These are phyloP conservation scores for Eudyptes chrysolophus DNA, from an alignment of 2,113 vertebrate genomes.

Conservation along the genomic window DNA sequence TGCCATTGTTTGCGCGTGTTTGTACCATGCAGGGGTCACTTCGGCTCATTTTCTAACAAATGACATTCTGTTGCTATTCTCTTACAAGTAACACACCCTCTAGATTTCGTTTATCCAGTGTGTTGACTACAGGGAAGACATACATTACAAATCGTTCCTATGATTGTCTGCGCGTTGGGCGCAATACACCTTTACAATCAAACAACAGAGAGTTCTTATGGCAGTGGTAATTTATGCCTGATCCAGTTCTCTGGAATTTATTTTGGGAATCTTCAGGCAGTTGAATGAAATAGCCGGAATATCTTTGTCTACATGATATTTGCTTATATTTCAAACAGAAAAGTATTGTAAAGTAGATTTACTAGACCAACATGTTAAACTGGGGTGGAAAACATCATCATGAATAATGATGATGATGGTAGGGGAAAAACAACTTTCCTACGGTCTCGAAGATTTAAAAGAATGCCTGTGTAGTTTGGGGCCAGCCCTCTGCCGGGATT, in stretches of 20 bases:
- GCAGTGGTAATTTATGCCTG: background rate
- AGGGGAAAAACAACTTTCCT: background rate
- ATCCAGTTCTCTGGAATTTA: constrained; percentile 1
- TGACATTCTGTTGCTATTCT: constrained; percentile 51
- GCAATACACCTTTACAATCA: background rate
- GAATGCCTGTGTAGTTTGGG: constrained; percentile 35
- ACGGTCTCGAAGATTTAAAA: background rate
- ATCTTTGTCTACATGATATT: background rate
- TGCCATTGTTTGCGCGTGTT: background rate
- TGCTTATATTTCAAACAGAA: background rate
- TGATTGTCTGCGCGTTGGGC: background rate
- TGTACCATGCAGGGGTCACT: constrained; percentile 35
- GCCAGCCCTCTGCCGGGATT: constrained; percentile 59
- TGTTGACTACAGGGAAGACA: constrained; percentile 38
- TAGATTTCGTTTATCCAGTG: constrained; percentile 45
- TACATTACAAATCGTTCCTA: background rate
- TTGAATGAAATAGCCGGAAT: constrained; percentile 31
- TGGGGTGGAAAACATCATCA: background rate
- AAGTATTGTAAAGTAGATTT: constrained; percentile 19
- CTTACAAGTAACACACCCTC: constrained; percentile 42
- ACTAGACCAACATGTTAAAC: constrained; percentile 13
- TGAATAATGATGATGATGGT: background rate
- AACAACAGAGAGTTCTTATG: background rate
- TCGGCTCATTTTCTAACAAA: constrained; percentile 26
- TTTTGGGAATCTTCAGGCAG: constrained; percentile 12